These are phyloP conservation scores for Oncopeltus fasciatus DNA, from an alignment of 1,140 invertebrate genomes.

Conservation along the genomic window DNA sequence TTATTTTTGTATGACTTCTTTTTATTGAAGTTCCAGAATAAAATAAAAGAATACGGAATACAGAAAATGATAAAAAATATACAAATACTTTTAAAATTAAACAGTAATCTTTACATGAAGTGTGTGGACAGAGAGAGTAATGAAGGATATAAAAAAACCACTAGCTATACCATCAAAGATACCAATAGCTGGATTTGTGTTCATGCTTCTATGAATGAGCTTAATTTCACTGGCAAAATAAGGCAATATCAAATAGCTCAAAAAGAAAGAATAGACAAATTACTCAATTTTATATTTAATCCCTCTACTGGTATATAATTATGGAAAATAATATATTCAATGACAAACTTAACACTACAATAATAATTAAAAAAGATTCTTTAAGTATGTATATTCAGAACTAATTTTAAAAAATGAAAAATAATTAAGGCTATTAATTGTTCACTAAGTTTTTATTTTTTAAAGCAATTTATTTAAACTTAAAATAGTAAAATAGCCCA, in stretches of 20 bases:
- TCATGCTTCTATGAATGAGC: slow-evolving; percentile 19
- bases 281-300: not conserved
- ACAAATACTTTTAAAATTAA: slow-evolving; percentile 20
- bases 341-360: no score
- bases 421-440: no score
- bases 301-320: no score
- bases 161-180: slow-evolving; percentile 20
- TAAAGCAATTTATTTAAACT: no score
- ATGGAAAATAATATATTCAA: no score
- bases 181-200: slow-evolving; percentile 16
- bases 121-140: slow-evolving; percentile 21
- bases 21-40: slow-evolving; percentile 25
- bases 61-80: slow-evolving; percentile 26
- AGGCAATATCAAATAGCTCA: slow-evolving; percentile 17
- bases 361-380: no score
- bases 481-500: no score
- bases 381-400: no score
- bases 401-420: no score
- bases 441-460: no score
- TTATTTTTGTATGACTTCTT: slow-evolving; percentile 28
- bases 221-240: slow-evolving; percentile 20
- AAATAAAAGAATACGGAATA: slow-evolving; percentile 26
- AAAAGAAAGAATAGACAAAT: not conserved
- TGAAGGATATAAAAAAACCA: slow-evolving; percentile 22
- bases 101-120: slow-evolving; percentile 15